Evolutionary conservation across 2,888 invertebrate genomes (phyloP).

Genomic region (Ceriagrion tenellum): DNA sequence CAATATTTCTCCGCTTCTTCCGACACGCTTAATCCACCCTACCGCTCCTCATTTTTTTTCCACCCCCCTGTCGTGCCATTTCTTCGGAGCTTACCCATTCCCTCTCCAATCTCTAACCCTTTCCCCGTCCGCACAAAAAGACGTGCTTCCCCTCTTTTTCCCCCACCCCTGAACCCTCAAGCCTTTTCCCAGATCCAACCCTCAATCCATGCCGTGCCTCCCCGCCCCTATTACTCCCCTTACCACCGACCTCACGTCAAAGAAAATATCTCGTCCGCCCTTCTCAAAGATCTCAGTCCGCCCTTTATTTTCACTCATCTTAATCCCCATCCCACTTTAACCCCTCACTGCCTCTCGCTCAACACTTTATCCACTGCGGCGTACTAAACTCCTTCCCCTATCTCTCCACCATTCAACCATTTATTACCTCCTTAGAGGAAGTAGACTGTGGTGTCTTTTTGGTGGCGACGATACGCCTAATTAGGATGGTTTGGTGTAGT

Average conservation of each 20-base stretch:
- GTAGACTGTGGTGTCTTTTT: no score
- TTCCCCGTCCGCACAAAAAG: background rate
- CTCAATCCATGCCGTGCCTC: background rate
- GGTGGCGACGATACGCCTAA: no score
- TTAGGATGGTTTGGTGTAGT: no score
- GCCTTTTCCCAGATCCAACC: background rate
- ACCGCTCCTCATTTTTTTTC: background rate
- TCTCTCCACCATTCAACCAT: background rate
- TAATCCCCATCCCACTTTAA: background rate
- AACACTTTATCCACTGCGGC: background rate
- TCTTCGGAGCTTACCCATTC: background rate
- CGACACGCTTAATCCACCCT: conserved; percentile 28
- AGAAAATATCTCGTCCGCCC: background rate
- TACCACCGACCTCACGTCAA: background rate
- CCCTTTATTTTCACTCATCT: background rate
- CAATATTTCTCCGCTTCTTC: conserved; percentile 47
- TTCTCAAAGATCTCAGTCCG: background rate
- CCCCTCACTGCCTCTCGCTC: background rate
- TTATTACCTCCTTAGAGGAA: no score
- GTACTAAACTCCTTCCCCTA: background rate
- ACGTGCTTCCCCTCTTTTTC: background rate
- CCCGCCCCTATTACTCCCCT: background rate
- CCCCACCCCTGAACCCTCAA: background rate
- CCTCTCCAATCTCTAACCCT: background rate
- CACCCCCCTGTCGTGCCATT: background rate